These are phyloP conservation scores for Temnothorax unifasciatus DNA, from an alignment of 2,888 invertebrate species.

Conservation along the genomic window DNA sequence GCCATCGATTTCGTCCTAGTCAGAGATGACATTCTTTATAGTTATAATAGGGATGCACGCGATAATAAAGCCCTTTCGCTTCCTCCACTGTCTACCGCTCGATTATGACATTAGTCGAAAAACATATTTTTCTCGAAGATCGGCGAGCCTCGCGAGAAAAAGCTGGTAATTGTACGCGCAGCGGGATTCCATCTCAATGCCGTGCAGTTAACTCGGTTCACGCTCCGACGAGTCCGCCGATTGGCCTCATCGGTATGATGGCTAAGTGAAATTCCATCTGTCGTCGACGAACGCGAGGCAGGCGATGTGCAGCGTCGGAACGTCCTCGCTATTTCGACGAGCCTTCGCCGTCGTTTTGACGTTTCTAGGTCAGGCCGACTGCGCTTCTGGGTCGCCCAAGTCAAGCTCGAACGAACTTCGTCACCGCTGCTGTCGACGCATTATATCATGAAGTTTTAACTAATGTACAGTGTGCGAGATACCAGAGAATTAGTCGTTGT, in stretches of 20 bases:
- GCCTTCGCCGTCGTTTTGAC: slow-evolving; percentile 57
- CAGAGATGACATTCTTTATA: slow-evolving; percentile 22
- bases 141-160: neutral
- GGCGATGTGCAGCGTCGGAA: slow-evolving; percentile 8
- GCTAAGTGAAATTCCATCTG: slow-evolving; percentile 73
- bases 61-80: neutral
- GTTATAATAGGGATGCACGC: neutral
- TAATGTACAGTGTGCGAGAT: slow-evolving; percentile 71
- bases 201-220: slow-evolving; percentile 36
- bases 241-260: slow-evolving; percentile 46
- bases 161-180: slow-evolving; percentile 29
- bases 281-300: slow-evolving; percentile 66
- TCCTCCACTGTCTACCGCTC: neutral
- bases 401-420: slow-evolving; percentile 74
- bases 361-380: slow-evolving; percentile 74
- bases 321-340: slow-evolving; percentile 53
- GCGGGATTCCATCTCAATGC: slow-evolving; percentile 34
- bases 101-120: slow-evolving; percentile 15
- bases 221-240: slow-evolving; percentile 36
- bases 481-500: slow-evolving; percentile 69
- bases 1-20: slow-evolving; percentile 32
- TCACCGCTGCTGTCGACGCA: neutral
- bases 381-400: slow-evolving; percentile 71
- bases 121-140: slow-evolving; percentile 5
- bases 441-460: slow-evolving; percentile 67